phyloP scores from a whole-genome alignment of 2,113 vertebrate genomes.

The Aix galericulata region DNA sequence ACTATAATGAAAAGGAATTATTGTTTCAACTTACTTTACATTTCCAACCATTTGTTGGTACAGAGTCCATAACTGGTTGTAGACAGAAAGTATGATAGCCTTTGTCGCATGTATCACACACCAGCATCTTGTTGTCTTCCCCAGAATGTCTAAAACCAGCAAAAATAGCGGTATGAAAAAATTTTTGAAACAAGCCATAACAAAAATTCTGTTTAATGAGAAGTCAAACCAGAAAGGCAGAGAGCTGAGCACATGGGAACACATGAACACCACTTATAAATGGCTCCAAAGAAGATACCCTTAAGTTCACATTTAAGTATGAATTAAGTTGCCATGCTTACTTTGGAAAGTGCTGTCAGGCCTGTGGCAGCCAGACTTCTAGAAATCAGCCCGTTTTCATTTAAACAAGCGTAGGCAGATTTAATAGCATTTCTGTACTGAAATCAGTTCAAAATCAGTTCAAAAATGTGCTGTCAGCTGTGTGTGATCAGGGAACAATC shows the following conservation, averaged over 20 bases:
- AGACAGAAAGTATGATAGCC: constrained; percentile 95
- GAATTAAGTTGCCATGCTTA: not conserved
- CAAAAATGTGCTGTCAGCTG: not conserved
- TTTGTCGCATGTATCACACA: constrained; percentile 96
- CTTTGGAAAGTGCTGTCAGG: not conserved
- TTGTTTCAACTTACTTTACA: constrained; percentile 88
- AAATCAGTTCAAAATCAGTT: not conserved
- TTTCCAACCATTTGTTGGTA: constrained; percentile 89
- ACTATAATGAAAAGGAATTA: not conserved
- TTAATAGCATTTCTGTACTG: not conserved
- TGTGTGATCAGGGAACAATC: not conserved
- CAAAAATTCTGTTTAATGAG: not conserved
- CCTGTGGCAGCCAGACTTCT: not conserved
- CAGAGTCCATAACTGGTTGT: constrained; percentile 88
- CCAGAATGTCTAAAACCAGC: constrained; percentile 83
- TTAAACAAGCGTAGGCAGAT: accelerated
- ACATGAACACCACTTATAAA: not conserved
- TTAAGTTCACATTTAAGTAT: not conserved
- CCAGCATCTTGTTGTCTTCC: constrained; percentile 89
- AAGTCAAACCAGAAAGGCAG: not conserved
- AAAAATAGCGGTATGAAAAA: constrained; percentile 9
- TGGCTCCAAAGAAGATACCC: not conserved
- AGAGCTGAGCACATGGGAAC: not conserved
- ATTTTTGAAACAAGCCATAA: not conserved
- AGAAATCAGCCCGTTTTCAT: not conserved